Evolutionary conservation across 2,888 invertebrate species (phyloP).

Genomic region (Orthonevra nobilis): DNA sequence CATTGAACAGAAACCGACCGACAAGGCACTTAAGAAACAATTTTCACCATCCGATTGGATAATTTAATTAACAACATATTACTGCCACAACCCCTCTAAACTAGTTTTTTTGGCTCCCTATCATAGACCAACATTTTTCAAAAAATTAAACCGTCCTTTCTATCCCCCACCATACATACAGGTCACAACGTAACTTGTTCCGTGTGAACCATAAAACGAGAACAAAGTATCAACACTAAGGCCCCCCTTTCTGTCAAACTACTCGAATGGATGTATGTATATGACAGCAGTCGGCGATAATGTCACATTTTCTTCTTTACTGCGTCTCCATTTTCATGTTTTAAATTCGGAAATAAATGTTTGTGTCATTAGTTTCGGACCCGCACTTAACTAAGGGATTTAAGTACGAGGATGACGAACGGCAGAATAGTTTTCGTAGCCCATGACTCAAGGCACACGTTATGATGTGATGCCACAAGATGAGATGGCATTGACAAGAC

Average conservation of each 20-base stretch:
- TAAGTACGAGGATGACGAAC: too few species aligned
- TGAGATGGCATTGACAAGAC: slow-evolving; percentile 27
- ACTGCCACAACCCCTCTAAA: slow-evolving; percentile 21
- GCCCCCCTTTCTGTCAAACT: slow-evolving; percentile 16
- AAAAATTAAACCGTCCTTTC: slow-evolving; percentile 7
- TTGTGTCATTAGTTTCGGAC: slow-evolving; percentile 62
- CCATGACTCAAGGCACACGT: slow-evolving; percentile 28
- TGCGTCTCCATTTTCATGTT: slow-evolving; percentile 7
- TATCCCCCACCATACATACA: not conserved
- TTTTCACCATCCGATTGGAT: slow-evolving; percentile 46
- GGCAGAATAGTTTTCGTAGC: not conserved
- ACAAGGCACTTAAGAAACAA: slow-evolving; percentile 28
- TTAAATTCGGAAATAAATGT: slow-evolving; percentile 52
- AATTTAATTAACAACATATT: slow-evolving; percentile 63
- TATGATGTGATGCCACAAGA: slow-evolving; percentile 8
- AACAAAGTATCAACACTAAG: slow-evolving; percentile 38
- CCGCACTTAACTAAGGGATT: slow-evolving; percentile 62
- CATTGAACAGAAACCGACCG: not conserved
- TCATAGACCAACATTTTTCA: slow-evolving; percentile 29
- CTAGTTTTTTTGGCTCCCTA: slow-evolving; percentile 17
- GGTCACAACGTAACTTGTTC: too few species aligned
- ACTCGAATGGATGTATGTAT: too few species aligned
- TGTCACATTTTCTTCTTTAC: slow-evolving; percentile 26
- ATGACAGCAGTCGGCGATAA: slow-evolving; percentile 15
- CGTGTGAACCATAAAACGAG: slow-evolving; percentile 8